phyloP scores from a whole-genome alignment of 2,797 vertebrate species.

The Micromesistius poutassou region DNA sequence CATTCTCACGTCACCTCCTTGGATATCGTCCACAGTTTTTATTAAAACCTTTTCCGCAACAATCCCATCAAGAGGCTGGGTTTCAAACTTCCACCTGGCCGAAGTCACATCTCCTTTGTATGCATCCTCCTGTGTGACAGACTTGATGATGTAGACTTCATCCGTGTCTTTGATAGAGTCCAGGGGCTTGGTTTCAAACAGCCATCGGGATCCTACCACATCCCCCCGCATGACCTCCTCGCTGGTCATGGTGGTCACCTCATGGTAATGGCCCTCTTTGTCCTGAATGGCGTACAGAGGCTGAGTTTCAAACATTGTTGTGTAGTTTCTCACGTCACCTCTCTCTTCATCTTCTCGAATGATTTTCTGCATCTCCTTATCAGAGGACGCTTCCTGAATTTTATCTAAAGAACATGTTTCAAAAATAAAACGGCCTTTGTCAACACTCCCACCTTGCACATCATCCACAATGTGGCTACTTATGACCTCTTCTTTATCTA shows the following conservation, averaged over 20 bases:
- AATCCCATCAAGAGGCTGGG: constrained; percentile 86
- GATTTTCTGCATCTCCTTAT: constrained; percentile 65
- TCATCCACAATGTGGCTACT: constrained; percentile 75
- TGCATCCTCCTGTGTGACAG: constrained; percentile 88
- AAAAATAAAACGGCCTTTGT: constrained; percentile 86
- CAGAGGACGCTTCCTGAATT: constrained; percentile 79
- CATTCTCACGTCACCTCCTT: constrained; percentile 82
- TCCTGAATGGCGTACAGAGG: constrained; percentile 91
- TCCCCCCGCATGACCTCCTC: constrained; percentile 87
- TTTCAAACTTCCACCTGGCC: constrained; percentile 91
- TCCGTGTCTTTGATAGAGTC: constrained; percentile 85
- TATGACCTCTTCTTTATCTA: constrained; percentile 72
- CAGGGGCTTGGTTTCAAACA: constrained; percentile 95
- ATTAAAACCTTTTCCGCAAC: constrained; percentile 71
- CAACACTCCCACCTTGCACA: constrained; percentile 84
- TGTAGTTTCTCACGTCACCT: constrained; percentile 86
- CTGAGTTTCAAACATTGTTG: constrained; percentile 90
- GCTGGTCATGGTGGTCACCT: constrained; percentile 91
- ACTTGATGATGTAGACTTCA: constrained; percentile 86
- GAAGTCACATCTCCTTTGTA: constrained; percentile 87
- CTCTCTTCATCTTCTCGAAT: constrained; percentile 76
- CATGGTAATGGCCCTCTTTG: constrained; percentile 86
- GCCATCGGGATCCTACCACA: constrained; percentile 86
- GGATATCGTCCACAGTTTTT: constrained; percentile 78
- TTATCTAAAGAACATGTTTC: constrained; percentile 85